Percentiles rank a stretch among this genome's conserved stretches.
Evolutionary conservation across 2,888 invertebrate species (phyloP).

Genomic region (Harpalus rufipes): DNA sequence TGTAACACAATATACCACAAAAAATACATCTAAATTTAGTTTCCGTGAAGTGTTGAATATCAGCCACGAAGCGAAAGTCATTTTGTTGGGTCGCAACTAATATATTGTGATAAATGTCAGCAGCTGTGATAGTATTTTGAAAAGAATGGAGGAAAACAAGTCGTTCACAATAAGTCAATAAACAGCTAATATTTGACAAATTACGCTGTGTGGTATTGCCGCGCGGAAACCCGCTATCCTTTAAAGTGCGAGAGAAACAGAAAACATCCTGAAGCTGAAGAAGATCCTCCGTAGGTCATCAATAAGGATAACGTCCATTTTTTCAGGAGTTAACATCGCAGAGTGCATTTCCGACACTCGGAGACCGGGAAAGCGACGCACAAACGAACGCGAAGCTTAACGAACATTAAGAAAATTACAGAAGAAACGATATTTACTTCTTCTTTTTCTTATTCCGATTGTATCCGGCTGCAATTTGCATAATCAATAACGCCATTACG

Average conservation of each 20-base stretch:
- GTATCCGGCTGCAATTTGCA: constrained; percentile 60
- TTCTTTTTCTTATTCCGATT: constrained; percentile 58
- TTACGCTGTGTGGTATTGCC: constrained; percentile 30
- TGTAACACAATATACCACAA: no score
- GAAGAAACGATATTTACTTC: constrained; percentile 65
- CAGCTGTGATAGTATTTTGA: constrained; percentile 30
- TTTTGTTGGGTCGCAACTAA: not conserved
- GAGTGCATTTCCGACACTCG: constrained; percentile 38
- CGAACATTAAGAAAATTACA: constrained; percentile 65
- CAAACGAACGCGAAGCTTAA: constrained; percentile 55
- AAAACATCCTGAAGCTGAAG: constrained; percentile 12
- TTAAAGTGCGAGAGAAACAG: constrained; percentile 1
- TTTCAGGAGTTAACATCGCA: constrained; percentile 41
- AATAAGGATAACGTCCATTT: constrained; percentile 46
- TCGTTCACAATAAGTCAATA: constrained; percentile 26
- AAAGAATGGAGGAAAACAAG: constrained; percentile 23
- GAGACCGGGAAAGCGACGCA: constrained; percentile 9
- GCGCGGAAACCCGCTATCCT: not conserved
- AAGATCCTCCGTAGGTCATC: constrained; percentile 31
- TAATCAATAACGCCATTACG: constrained; percentile 65
- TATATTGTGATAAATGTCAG: constrained; percentile 33
- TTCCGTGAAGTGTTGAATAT: not conserved
- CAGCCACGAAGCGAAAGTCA: not conserved
- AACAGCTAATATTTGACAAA: constrained; percentile 46
- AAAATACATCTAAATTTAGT: constrained; percentile 1